Evolutionary conservation across 2,113 vertebrate genomes (phyloP), one percentile per base, ranked within the genome.

Genomic region (Illadopsis cleaveri): DNA sequence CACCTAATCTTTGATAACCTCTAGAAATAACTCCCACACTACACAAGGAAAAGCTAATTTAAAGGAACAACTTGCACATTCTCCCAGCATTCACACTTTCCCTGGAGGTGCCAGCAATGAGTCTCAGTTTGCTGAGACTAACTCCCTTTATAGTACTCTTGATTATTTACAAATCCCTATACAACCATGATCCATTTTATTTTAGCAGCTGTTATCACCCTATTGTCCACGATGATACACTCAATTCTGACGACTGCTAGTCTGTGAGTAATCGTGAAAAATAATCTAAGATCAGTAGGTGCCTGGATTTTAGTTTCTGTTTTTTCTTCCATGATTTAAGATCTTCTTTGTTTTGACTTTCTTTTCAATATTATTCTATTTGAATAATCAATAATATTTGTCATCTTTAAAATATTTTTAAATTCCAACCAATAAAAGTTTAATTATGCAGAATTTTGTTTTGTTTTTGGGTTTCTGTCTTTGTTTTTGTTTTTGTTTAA

Each of bases 91-190:
- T 89, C 65, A 69, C 3, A 35, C 38, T 93, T 94, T 91, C 94
- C 65, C 68, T 92, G 86, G 58, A 91, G 61, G 51, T 56, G 23
- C 48, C 54, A 64, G 56, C 51, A 95, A 86, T 53, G 56, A 69
- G 31, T 85, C 79, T 91, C 84, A 78, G 76, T 89, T 83, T 91
- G 48, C 48, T 94, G 68, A 96, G 25, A 81, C 45, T 80, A 95
- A 94, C 53, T 86, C 65, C 51, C 58, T 65, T 76, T 76, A 86
- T 96, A 94, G 76, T 66, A 82, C 56, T 69, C 77, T 72, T 80
- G 88, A 84, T 94, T 92, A 86, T 88, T 92, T 97, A 93, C 85
- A 96, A 97, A 94, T 69, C 56, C 89, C 61, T 90, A 22, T 25
- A 88, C 80, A 94, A 87, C 44, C 57, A 65, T 27, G 53, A 96